Evolutionary conservation across 2,888 invertebrate species (phyloP).

Genomic region (Druceiella hillmani): DNA sequence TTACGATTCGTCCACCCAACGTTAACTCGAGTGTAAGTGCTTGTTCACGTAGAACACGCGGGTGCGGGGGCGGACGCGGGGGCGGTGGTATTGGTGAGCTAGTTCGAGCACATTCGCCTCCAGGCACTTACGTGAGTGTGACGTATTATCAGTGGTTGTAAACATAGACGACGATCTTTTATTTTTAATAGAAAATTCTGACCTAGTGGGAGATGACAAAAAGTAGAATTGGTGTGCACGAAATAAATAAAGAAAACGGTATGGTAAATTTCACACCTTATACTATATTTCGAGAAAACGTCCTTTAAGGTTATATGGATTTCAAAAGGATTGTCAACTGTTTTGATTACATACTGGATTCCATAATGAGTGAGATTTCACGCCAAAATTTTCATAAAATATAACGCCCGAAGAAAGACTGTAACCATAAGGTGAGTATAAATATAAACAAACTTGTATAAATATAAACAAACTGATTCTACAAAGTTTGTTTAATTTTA

Average conservation of each 20-base stretch:
- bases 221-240: conserved; percentile 8
- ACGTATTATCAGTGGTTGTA: conserved; percentile 3
- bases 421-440: too few relatives aligned
- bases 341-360: conserved; percentile 8
- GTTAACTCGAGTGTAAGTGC: too few relatives aligned
- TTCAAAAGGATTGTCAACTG: conserved; percentile 4
- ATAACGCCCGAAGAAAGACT: too few relatives aligned
- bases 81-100: too few relatives aligned
- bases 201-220: conserved; percentile 7
- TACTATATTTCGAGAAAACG: conserved; percentile 3
- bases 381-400: too few relatives aligned
- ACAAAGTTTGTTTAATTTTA: too few relatives aligned
- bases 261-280: conserved; percentile 7
- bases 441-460: too few relatives aligned
- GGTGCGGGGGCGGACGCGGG: too few relatives aligned
- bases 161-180: conserved; percentile 5
- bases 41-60: too few relatives aligned
- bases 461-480: too few relatives aligned
- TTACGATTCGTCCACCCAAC: too few relatives aligned
- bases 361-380: conserved; percentile 6
- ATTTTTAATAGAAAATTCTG: conserved; percentile 6
- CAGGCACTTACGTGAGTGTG: conserved; percentile 2
- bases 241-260: conserved; percentile 6
- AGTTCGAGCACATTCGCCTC: conserved; percentile 4
- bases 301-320: conserved; percentile 5